These are phyloP conservation scores for Apamea sordens DNA, from an alignment of 2,888 invertebrate genomes.

Conservation along the genomic window DNA sequence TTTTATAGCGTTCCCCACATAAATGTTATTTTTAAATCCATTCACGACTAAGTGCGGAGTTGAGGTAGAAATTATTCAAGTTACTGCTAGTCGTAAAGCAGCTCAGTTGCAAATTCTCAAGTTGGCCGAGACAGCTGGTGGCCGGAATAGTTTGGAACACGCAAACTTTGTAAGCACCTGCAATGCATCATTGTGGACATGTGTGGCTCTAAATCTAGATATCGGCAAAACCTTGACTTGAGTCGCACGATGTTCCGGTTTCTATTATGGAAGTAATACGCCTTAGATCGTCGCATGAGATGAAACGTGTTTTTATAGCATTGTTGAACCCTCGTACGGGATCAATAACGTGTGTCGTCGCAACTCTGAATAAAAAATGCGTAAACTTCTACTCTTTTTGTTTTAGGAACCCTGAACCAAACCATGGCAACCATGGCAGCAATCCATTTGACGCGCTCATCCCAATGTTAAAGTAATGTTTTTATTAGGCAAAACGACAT, in stretches of 20 bases:
- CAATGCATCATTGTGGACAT: conserved; percentile 82
- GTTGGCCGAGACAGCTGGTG: conserved; percentile 44
- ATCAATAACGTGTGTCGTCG: conserved; percentile 58
- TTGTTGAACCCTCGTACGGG: conserved; percentile 55
- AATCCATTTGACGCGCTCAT: conserved; percentile 46
- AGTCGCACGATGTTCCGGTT: conserved; percentile 6
- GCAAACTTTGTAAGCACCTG: conserved; percentile 77
- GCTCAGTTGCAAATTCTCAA: conserved; percentile 51
- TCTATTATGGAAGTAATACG: conserved; percentile 44
- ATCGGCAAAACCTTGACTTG: conserved; percentile 4
- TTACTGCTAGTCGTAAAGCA: conserved; percentile 31
- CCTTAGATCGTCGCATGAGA: conserved; percentile 33
- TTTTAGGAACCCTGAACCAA: conserved; percentile 20
- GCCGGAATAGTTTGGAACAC: conserved; percentile 74
- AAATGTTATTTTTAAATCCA: conserved; percentile 67
- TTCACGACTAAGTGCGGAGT: conserved; percentile 47
- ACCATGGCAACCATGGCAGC: too few relatives aligned
- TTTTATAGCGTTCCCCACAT: conserved; percentile 61
- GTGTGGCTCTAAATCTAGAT: conserved; percentile 53
- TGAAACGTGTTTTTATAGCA: conserved; percentile 53
- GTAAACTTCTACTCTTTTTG: conserved; percentile 31
- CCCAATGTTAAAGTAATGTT: conserved; percentile 59
- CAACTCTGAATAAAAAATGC: conserved; percentile 49
- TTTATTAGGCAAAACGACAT: conserved; percentile 66
- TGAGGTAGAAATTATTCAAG: conserved; percentile 37